Evolutionary conservation across 2,797 vertebrate genomes (phyloP).

Genomic region (Sebastes cheni): DNA sequence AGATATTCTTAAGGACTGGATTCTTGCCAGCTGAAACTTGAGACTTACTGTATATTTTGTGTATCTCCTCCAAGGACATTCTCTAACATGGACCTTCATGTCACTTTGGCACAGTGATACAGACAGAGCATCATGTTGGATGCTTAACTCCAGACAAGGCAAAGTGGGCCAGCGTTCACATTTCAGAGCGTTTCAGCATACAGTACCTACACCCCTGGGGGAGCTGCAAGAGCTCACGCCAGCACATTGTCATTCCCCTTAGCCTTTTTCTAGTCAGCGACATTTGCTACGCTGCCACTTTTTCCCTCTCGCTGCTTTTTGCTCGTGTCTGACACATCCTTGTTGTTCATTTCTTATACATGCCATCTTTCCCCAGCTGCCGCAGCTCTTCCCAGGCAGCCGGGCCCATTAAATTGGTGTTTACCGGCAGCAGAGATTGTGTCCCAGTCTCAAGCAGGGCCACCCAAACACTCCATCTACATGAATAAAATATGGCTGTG

Average conservation of each 20-base stretch:
- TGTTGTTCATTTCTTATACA: constrained; percentile 81
- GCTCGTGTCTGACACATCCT: constrained; percentile 68
- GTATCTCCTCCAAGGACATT: not conserved
- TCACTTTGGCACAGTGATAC: constrained; percentile 35
- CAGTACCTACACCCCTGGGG: constrained; percentile 55
- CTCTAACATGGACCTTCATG: constrained; percentile 4
- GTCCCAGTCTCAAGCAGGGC: constrained; percentile 61
- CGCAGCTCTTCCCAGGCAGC: constrained; percentile 60
- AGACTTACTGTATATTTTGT: constrained; percentile 3
- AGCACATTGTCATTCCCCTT: constrained; percentile 69
- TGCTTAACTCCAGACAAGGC: constrained; percentile 39
- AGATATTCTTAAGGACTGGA: not conserved
- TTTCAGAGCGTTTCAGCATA: constrained; percentile 64
- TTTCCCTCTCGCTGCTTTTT: constrained; percentile 63
- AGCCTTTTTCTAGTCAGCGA: constrained; percentile 59
- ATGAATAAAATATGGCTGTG: constrained; percentile 76
- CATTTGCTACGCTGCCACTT: constrained; percentile 67
- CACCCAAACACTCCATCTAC: constrained; percentile 53
- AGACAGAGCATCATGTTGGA: constrained; percentile 33
- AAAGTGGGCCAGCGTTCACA: constrained; percentile 53
- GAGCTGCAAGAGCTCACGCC: constrained; percentile 60
- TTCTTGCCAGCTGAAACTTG: not conserved
- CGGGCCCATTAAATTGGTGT: constrained; percentile 73
- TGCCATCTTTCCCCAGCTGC: constrained; percentile 63
- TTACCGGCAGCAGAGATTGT: constrained; percentile 71